Base-by-base conservation (phyloP, 1,140 invertebrate species). In the Belonocnema kinseyi region DNA sequence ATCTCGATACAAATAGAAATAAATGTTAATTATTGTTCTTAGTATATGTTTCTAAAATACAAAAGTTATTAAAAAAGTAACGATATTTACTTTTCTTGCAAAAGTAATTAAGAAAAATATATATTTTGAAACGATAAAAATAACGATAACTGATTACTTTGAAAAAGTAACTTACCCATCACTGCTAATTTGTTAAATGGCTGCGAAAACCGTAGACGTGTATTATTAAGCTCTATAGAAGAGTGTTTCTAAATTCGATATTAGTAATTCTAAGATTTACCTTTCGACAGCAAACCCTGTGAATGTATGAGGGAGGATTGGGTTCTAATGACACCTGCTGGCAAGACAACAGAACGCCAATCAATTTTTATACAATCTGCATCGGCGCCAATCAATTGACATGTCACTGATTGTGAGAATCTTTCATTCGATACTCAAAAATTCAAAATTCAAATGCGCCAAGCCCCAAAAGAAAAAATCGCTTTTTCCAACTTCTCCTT, bases 311-410 rank as follows among this genome's bases (percentile, higher is more conserved):
- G 85, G 88, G 84, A 87, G 85, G 84, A 88, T 85, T 89, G 76
- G 87, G 83, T 83, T 89, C 87, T 87, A 90, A 90, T 86, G 88
- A 86, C 81, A 90, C 89, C 89, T 90, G 89, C 88, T 83, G 87
- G 86, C 88, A 90, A 87, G 88, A 90, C 83, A 90, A 90, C 77
- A 89, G 82, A 89, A 86, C 81, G 84, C 87, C 82, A 88, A 88
- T 89, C 81, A 88, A 85, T 88, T 80, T 77, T 78, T 81, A 74
- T 66, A 83, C 13, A 76, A 74, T 66, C 61, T 66, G 26, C 61
- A 40, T 66, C 61, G 61, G 26, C 46, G 61, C 61, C 61, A 66
- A 66, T 66, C 26, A 66, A 40, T 61, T 58, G 0, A 3, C 16
- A n/a, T 56, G n/a, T 56, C 19, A 17, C 19, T 26, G 53, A 56